phyloP scores from a whole-genome alignment of 2,888 invertebrate species.

The Hirtodrosophila histrioides region DNA sequence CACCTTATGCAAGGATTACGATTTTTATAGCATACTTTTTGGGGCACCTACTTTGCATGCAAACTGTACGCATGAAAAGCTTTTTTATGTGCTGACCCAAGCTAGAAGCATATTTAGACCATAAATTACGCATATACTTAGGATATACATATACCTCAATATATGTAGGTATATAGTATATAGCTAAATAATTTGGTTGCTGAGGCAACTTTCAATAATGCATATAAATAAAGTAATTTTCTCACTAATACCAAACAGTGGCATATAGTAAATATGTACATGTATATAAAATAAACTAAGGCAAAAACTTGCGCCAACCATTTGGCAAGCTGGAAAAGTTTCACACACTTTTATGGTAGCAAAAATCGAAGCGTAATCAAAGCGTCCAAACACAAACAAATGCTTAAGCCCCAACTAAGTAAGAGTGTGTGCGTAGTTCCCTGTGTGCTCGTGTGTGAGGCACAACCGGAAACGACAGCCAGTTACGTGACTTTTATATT shows the following conservation, averaged over 20 bases:
- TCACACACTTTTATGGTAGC: constrained; percentile 42
- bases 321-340: constrained; percentile 55
- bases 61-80: constrained; percentile 10
- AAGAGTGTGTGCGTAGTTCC: constrained; percentile 22
- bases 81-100: constrained; percentile 4
- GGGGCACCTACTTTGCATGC: constrained; percentile 21
- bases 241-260: constrained; percentile 47
- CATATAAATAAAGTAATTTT: constrained; percentile 76
- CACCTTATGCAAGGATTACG: constrained; percentile 1
- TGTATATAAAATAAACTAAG: constrained; percentile 24
- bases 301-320: constrained; percentile 44
- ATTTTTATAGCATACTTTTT: constrained; percentile 14
- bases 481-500: constrained; percentile 79
- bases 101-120: constrained; percentile 21
- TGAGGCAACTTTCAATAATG: constrained; percentile 63
- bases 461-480: constrained; percentile 67
- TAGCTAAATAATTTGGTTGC: constrained; percentile 41
- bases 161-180: constrained; percentile 1
- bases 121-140: constrained; percentile 23
- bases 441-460: constrained; percentile 48
- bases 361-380: constrained; percentile 79
- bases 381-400: constrained; percentile 73
- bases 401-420: constrained; percentile 63
- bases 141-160: neutral
- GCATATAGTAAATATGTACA: constrained; percentile 4